phyloP scores from a whole-genome alignment of 2,797 vertebrate genomes.

The Loris lydekkerianus region DNA sequence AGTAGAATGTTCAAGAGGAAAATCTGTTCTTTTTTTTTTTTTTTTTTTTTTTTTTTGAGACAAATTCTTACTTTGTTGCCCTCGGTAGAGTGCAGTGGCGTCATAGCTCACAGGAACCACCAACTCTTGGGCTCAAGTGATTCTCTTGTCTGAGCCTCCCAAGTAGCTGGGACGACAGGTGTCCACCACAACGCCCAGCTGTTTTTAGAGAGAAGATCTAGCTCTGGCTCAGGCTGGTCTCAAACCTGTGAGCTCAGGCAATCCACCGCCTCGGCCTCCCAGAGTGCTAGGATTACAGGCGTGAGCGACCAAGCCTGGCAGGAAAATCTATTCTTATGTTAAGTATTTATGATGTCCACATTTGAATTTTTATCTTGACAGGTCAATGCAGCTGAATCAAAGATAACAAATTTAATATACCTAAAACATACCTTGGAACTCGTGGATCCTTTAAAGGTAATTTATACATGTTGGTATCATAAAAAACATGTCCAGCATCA shows the following conservation, averaged over 20 bases:
- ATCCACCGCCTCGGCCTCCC: no score
- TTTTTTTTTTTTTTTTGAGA: background rate
- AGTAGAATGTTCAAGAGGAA: constrained; percentile 44
- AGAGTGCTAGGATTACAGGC: no score
- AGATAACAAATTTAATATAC: constrained; percentile 97
- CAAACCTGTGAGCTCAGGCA: no score
- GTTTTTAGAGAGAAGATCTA: no score
- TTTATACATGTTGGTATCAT: background rate
- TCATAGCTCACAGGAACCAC: no score
- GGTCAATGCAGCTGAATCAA: constrained; percentile 96
- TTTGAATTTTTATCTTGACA: constrained; percentile 85
- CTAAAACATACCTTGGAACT: constrained; percentile 97
- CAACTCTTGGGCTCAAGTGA: no score
- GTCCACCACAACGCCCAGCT: no score
- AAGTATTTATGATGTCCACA: background rate
- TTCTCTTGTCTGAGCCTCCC: no score
- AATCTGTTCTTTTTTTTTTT: background rate
- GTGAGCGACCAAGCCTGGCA: background rate
- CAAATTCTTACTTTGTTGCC: no score
- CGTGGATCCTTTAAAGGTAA: constrained; percentile 95
- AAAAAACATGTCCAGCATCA: constrained; percentile 20
- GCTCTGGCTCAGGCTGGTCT: no score
- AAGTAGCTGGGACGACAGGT: no score
- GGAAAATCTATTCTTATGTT: constrained; percentile 29
- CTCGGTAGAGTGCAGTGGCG: no score